These are phyloP conservation scores for Stenichneumon culpator DNA, from an alignment of 2,888 invertebrate species.

Conservation along the genomic window DNA sequence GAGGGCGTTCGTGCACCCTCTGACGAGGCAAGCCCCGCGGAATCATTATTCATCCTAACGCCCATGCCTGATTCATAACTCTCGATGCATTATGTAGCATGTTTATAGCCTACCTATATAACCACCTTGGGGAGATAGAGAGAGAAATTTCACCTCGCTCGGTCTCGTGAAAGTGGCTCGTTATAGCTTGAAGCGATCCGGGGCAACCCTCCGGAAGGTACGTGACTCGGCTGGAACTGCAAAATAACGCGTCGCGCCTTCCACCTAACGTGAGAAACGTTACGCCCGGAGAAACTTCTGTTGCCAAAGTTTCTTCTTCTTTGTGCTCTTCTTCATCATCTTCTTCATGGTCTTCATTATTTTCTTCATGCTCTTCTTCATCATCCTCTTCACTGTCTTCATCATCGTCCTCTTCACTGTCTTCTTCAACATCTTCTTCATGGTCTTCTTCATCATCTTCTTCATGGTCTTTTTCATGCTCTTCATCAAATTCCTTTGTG, in stretches of 20 bases:
- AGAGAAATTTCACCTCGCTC: constrained; percentile 31
- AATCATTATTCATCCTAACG: constrained; percentile 84
- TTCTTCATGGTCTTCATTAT: background rate
- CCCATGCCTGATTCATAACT: constrained; percentile 69
- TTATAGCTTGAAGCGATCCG: constrained; percentile 56
- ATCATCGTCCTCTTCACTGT: too few species aligned
- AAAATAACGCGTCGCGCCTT: constrained; percentile 16
- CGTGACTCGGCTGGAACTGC: constrained; percentile 66
- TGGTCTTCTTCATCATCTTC: background rate
- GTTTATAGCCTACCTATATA: constrained; percentile 24
- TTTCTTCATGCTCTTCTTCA: background rate
- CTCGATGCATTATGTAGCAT: constrained; percentile 40
- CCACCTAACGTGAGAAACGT: constrained; percentile 54
- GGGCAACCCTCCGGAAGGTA: constrained; percentile 66
- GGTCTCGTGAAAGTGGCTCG: constrained; percentile 60
- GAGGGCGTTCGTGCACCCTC: constrained; percentile 59
- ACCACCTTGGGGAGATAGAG: background rate
- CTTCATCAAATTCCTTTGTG: too few species aligned
- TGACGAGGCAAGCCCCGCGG: constrained; percentile 66
- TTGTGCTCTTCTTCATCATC: background rate
- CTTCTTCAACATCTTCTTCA: background rate
- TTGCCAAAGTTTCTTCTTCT: background rate
- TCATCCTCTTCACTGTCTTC: background rate
- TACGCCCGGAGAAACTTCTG: background rate
- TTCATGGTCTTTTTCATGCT: too few species aligned